Percentiles rank a stretch among this genome's conserved stretches.
phyloP scores from a whole-genome alignment of 2,888 invertebrate genomes.

The Spodoptera littoralis region DNA sequence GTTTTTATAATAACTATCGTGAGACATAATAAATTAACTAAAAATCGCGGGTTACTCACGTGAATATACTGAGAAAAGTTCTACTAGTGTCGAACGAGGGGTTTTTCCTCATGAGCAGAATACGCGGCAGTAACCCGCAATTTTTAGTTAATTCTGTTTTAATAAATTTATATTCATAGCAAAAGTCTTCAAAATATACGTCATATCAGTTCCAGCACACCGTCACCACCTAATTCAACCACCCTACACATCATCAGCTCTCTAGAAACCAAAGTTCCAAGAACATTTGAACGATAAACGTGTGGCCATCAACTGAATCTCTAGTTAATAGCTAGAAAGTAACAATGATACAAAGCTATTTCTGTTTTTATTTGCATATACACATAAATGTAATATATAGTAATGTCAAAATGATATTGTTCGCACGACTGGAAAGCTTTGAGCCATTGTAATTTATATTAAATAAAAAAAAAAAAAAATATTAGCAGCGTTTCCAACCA shows the following conservation, averaged over 20 bases:
- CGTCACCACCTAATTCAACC: slow-evolving; percentile 10
- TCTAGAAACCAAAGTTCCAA: slow-evolving; percentile 31
- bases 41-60: no score
- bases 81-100: no score
- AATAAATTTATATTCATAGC: no score
- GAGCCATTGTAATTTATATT: slow-evolving; percentile 31
- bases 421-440: slow-evolving; percentile 41
- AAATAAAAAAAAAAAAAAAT: no score
- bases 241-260: slow-evolving; percentile 42
- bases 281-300: slow-evolving; percentile 57
- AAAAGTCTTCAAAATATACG: background rate
- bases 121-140: no score
- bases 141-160: no score
- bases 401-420: slow-evolving; percentile 62
- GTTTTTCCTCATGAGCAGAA: no score
- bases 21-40: no score
- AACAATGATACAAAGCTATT: slow-evolving; percentile 60
- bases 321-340: slow-evolving; percentile 69
- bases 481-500: slow-evolving; percentile 27
- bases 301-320: slow-evolving; percentile 58
- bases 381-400: slow-evolving; percentile 52
- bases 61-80: no score
- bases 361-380: slow-evolving; percentile 64
- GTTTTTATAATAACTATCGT: no score
- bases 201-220: background rate